These are phyloP conservation scores for Passer montanus DNA, from an alignment of 2,113 vertebrate genomes.

Conservation along the genomic window DNA sequence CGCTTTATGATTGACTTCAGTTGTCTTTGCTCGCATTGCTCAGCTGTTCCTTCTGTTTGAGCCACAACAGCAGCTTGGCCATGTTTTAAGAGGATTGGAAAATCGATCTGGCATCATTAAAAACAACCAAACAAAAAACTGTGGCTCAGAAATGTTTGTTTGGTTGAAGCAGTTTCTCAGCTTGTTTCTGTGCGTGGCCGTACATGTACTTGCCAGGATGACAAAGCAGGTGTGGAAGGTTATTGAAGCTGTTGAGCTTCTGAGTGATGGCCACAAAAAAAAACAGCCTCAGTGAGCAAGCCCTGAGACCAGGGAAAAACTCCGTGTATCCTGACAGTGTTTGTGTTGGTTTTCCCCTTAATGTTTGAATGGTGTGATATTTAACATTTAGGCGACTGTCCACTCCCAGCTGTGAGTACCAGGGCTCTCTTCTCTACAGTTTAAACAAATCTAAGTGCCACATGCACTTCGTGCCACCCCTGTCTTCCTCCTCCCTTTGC, in stretches of 20 bases:
- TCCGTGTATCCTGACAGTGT: not conserved
- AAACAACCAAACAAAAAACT: not conserved
- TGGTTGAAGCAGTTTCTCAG: not conserved
- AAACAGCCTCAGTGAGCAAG: not conserved
- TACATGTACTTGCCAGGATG: not conserved
- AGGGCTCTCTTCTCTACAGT: not conserved
- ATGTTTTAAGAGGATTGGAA: not conserved
- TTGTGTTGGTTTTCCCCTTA: not conserved
- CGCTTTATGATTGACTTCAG: not conserved
- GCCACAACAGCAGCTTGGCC: not conserved
- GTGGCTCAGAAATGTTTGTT: not conserved
- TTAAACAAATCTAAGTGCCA: not conserved
- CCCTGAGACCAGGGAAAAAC: not conserved
- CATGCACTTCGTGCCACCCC: not conserved
- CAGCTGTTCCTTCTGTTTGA: not conserved
- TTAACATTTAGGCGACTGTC: not conserved
- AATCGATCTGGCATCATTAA: not conserved
- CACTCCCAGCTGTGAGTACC: not conserved
- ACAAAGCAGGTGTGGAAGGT: not conserved
- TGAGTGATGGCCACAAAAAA: not conserved
- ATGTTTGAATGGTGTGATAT: not conserved
- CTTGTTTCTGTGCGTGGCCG: not conserved
- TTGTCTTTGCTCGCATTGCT: fast-evolving
- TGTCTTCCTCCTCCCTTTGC: not conserved
- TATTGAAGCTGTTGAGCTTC: not conserved